Evolutionary conservation across 2,113 vertebrate species (phyloP).

Genomic region (Dromaius novaehollandiae): DNA sequence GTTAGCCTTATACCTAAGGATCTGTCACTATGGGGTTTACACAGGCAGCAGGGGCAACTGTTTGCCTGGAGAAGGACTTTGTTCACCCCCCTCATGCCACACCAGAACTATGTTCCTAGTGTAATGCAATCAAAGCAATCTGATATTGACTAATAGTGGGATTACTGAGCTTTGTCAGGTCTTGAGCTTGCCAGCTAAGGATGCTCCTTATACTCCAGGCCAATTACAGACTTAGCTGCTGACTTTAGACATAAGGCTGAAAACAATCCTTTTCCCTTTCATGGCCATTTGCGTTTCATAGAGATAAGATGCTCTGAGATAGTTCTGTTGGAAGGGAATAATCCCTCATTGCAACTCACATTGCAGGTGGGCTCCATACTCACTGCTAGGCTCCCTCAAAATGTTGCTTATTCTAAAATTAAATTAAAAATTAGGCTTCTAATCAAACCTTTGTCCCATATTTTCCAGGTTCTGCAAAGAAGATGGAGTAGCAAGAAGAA

Average conservation of each 20-base stretch:
- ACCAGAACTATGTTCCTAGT: neutral
- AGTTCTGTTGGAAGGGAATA: neutral
- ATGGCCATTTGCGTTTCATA: neutral
- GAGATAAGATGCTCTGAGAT: neutral
- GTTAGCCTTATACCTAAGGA: too few species aligned
- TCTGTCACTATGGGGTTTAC: too few species aligned
- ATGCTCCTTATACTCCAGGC: neutral
- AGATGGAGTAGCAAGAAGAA: neutral
- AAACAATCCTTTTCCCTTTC: neutral
- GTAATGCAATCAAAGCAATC: fast-evolving
- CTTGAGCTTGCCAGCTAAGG: neutral
- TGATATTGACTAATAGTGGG: neutral
- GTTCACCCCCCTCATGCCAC: neutral
- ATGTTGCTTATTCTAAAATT: neutral
- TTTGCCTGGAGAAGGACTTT: neutral
- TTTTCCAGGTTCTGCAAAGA: neutral
- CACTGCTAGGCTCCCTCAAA: neutral
- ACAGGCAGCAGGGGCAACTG: neutral
- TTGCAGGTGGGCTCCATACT: neutral
- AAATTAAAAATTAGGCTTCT: neutral
- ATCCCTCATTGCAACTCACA: neutral
- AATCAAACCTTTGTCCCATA: neutral
- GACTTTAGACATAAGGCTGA: neutral
- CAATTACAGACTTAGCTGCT: neutral
- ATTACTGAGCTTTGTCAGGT: neutral